Base-by-base conservation (phyloP, 2,888 invertebrate genomes). In the Gari tellinella region DNA sequence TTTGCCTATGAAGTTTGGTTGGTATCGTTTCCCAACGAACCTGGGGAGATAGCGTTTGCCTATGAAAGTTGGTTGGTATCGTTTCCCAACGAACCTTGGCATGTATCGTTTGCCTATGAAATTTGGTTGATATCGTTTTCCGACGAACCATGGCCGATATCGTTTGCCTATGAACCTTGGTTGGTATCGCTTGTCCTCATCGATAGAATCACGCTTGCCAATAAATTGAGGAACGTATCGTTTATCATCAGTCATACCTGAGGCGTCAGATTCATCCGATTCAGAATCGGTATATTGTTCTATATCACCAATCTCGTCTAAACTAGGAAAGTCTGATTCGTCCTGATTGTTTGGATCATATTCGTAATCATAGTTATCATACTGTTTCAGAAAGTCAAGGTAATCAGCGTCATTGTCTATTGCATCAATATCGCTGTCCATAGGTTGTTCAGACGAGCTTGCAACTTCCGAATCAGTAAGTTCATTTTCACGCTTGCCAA, bases 1-100 rank as follows among this genome's bases (percentile, higher is more conserved):
- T 68, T 83, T 85, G 21, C 83, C 85, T 8, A 82, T 67, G 56
- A 83, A 82, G 51, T 55, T 70, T 10, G 84, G 85, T 14, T 56
- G 41, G 14, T 81, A 72, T 45, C 83, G 51, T 61, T 80, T 83
- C 10, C 83, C 83, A 12, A 84, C 81, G 63, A 82, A 83, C 40
- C 63, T 60, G 1, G 82, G 82, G 0, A 45, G 58, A 31, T 70
- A 70, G 41, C 79, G 51, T 40, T 82, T 84, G 25, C 82, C 84
- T 3, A 84, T 58, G 66, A 84, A 80, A 46, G 64, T 61, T 1
- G 81, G 81, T 7, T 46, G 43, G n/a, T 77, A 77, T 19, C 80
- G 58, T 49, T 77, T 80, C 10, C 80, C 81, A 10, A 81, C 78
- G 62, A 82, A 80, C 53, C 48, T 74, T 15, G 83, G 82, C 14